Conservation (phyloP, 2,888 invertebrate species). For the Tenthredo livida region DNA sequence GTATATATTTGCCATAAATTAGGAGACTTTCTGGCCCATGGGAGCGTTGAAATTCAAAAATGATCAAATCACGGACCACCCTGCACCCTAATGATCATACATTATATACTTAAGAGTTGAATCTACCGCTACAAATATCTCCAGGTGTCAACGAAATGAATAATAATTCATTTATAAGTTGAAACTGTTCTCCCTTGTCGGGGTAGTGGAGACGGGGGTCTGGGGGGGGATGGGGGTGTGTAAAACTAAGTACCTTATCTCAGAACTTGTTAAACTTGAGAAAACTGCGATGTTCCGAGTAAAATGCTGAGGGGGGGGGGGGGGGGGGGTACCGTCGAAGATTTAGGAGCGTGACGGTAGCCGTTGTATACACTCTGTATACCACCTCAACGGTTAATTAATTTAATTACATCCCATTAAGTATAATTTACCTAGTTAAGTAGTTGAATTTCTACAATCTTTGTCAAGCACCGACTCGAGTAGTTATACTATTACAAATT, state of each 20-base stretch:
- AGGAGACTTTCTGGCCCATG: no score
- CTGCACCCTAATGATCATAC: background rate
- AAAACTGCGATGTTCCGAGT: constrained; percentile 27
- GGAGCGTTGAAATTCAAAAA: no score
- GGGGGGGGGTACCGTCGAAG: background rate
- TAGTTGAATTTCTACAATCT: constrained; percentile 29
- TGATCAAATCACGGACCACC: background rate
- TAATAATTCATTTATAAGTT: background rate
- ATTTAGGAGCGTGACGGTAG: constrained; percentile 38
- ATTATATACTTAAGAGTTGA: background rate
- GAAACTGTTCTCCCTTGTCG: background rate
- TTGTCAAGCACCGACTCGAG: background rate
- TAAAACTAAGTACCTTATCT: constrained; percentile 33
- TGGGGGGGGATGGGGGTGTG: background rate
- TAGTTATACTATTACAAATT: background rate
- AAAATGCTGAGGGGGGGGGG: background rate
- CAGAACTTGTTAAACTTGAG: constrained; percentile 43
- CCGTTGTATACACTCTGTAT: constrained; percentile 35
- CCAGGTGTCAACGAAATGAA: constrained; percentile 2
- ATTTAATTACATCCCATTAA: constrained; percentile 46
- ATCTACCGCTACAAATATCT: background rate
- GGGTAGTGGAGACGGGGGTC: background rate
- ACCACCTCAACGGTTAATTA: constrained; percentile 44
- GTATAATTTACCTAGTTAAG: constrained; percentile 41
- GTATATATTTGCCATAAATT: no score